Evolutionary conservation across 1,140 invertebrate genomes (phyloP).

Genomic region (Zaprionus nigranus): DNA sequence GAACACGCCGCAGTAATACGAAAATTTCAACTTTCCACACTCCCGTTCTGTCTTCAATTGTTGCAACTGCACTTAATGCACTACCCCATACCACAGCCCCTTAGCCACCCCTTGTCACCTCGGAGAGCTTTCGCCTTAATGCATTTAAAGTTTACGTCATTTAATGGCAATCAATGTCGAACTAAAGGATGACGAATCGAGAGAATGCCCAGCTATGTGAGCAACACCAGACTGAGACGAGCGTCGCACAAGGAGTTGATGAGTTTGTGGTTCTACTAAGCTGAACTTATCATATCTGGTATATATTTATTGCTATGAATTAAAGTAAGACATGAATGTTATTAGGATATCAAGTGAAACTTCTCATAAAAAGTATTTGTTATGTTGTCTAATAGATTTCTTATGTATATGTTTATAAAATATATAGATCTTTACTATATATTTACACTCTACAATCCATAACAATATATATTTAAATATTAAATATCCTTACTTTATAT

Average conservation of each 20-base stretch:
- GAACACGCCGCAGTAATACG: slow-evolving; percentile 49
- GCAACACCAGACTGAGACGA: neutral
- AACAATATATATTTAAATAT: no score
- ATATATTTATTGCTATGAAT: neutral
- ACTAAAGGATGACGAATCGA: slow-evolving; percentile 4
- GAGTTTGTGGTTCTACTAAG: neutral
- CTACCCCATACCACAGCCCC: neutral
- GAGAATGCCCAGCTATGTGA: slow-evolving; percentile 8
- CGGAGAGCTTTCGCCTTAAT: slow-evolving; percentile 14
- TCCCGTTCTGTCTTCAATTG: neutral
- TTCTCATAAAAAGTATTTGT: no score
- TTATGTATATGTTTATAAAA: no score
- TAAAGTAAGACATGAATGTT: no score
- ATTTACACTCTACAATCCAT: no score
- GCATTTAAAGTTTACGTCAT: slow-evolving; percentile 42
- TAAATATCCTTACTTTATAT: no score
- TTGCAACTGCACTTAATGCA: slow-evolving; percentile 34
- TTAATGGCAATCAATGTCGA: slow-evolving; percentile 43
- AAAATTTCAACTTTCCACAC: neutral
- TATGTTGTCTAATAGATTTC: no score
- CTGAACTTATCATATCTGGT: no score
- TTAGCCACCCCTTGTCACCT: neutral
- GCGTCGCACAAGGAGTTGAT: neutral
- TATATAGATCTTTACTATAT: no score
- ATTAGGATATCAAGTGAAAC: no score